Evolutionary conservation across 2,113 vertebrate species (phyloP), one percentile per base, ranked within the genome.

Genomic region (Pseudorectes ferrugineus): DNA sequence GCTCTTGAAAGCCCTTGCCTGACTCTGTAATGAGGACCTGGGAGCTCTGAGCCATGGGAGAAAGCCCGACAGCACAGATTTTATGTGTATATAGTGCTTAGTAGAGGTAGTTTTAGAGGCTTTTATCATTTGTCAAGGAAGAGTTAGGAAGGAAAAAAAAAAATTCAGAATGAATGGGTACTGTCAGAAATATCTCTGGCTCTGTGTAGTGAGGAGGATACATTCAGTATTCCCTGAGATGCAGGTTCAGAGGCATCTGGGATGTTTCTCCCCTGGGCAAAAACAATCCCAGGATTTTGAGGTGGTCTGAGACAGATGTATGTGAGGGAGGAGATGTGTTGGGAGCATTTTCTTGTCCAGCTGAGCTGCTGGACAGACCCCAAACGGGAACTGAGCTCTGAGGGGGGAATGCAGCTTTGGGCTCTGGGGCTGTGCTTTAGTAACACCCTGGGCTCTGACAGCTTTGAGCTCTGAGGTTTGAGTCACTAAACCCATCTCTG

Each of bases 341-440:
- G 40, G 26, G 65, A 55, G 14, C 29, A 12, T 18, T 52, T 14
- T 12, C 17, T 12, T 12, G 28, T 61, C 36, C 6, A 14, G 22
- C 11, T 5, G 29, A 76, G 65, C 48, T 63, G 18, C 43, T 52
- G 40, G 73, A 5, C n/a, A 48, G 42, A 14, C 4, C 45, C 40
- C 14, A 6, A 0, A 11, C 40, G 16, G 6, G 5, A 3, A 0
- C 6, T 25, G 22, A 51, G 21, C 7, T 52, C n/a, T 14, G 1
- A 3, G 24, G 66, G 33, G 14, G 16, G 24, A 2, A 5, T 7
- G 23, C 22, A 38, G 54, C 14, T 57, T 8, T 17, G 38, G 63
- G 63, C 16, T 1, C 29, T 8, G 59, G 33, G 58, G 22, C 45
- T 62, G 59, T 18, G 63, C 48, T 42, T 13, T 1, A 9, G 38